A percentile compares a stretch with the other conserved stretches of the same genome.
phyloP scores from a whole-genome alignment of 30 jellyfish, hydroid and myxozoan genomes.

The Aurelia aurita region DNA sequence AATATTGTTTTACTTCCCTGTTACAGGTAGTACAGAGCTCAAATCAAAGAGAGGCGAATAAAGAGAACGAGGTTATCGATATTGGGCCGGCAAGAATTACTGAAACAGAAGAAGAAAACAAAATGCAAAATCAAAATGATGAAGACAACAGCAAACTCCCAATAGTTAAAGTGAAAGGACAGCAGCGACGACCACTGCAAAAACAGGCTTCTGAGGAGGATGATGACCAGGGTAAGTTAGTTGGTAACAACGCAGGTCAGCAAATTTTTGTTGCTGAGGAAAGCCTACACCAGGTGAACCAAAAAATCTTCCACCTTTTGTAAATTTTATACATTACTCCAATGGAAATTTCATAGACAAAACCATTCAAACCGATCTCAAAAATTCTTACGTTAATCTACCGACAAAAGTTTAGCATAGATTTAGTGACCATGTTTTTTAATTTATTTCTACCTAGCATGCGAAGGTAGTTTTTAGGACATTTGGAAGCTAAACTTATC shows the following conservation, averaged over 20 bases:
- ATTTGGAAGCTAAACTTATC: no score
- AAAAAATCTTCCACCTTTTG: no score
- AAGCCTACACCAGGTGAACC: background rate
- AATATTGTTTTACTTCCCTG: background rate
- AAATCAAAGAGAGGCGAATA: background rate
- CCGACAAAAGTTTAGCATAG: no score
- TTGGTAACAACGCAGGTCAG: no score
- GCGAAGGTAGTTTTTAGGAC: no score
- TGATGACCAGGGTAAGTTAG: conserved; percentile 8
- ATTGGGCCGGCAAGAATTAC: conserved; percentile 17
- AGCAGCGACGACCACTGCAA: background rate
- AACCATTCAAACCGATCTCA: no score
- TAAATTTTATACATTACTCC: no score
- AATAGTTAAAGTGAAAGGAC: background rate
- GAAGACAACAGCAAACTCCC: background rate
- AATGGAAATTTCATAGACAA: no score
- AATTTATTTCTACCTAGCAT: no score
- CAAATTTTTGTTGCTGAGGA: background rate
- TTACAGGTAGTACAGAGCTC: background rate
- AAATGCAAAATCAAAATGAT: background rate
- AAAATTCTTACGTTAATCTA: no score
- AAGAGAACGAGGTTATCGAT: background rate
- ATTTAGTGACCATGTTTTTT: no score
- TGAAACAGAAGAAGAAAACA: background rate
- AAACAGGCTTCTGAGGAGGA: background rate